Percentiles rank a stretch among this genome's conserved stretches.
Evolutionary conservation across 2,888 invertebrate species (phyloP).

Genomic region (Chirona hameri): DNA sequence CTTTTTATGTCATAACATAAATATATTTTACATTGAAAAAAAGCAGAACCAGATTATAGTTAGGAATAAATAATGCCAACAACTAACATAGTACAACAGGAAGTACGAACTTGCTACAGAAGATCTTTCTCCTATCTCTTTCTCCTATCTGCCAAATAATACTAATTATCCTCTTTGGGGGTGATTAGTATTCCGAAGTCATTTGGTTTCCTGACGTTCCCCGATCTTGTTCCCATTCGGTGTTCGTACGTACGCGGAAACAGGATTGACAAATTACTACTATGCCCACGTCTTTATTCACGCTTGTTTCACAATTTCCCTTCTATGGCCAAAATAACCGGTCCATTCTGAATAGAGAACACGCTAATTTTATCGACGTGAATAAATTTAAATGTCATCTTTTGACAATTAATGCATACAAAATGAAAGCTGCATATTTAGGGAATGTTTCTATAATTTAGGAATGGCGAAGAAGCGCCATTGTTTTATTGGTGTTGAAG

Average conservation of each 20-base stretch:
- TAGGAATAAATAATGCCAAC: too few relatives aligned
- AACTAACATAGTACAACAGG: too few relatives aligned
- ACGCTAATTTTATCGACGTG: not conserved
- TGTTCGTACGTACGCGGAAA: not conserved
- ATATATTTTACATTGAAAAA: too few relatives aligned
- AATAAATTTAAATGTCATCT: not conserved
- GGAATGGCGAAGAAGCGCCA: too few relatives aligned
- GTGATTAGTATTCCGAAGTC: not conserved
- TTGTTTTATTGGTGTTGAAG: too few relatives aligned
- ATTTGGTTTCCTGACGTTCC: not conserved
- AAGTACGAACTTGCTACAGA: too few relatives aligned
- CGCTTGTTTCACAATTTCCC: not conserved
- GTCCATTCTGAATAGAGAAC: not conserved
- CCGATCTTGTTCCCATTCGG: not conserved
- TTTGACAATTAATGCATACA: not conserved
- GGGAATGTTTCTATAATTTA: not conserved
- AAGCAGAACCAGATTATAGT: too few relatives aligned
- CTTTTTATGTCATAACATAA: too few relatives aligned
- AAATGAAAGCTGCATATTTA: not conserved
- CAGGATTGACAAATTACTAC: not conserved
- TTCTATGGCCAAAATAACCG: not conserved
- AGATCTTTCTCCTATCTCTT: too few relatives aligned
- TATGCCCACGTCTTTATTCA: not conserved
- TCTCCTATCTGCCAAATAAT: too few relatives aligned
- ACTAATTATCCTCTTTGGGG: too few relatives aligned